Base-by-base conservation (phyloP, 2,888 invertebrate genomes). In the Acleris holmiana region DNA sequence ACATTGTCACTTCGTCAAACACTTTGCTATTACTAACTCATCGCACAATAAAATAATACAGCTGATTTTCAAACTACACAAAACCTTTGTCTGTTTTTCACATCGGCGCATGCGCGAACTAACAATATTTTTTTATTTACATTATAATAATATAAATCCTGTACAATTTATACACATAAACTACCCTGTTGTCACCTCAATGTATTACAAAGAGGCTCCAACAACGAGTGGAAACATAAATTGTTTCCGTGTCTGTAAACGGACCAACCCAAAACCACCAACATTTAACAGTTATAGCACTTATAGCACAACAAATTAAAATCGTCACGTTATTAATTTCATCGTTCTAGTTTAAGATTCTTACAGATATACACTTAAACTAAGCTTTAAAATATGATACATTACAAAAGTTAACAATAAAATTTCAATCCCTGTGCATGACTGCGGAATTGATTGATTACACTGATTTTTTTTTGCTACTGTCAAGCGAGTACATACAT, bases 11-110 rank as follows among this genome's bases (percentile, higher is more conserved):
- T 86, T 83, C 79, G 74, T 81, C 85, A 83, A 86, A 86, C 85
- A 86, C 90, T 85, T 88, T 84, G 76, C 76, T 84, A 86, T 83
- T 88, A 89, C 89, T 88, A 91, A 92, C 91, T 91, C 93, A 93
- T 93, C 82, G 90, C 93, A 91, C 85, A 84, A 85, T 80, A 75
- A 55, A 65, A 60, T 65, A 84, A 86, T 89, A 92, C 93, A 93
- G 93, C 93, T 93, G 93, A 93, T 91, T 90, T 87, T 82, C 90
- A 89, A 91, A 89, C 83, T 87, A 89, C 91, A 93, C 91, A 93
- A 93, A 93, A 93, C 93, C 93, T 93, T 94, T 93, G 93, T 93
- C 93, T 93, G 89, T 90, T 89, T 90, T 88, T 83, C 82, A 85
- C 84, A 83, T 80, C 84, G 86, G 90, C 93, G 93, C 93, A 93